Base-by-base conservation (phyloP, 2,797 vertebrate species). In the Sandelia bainsii region DNA sequence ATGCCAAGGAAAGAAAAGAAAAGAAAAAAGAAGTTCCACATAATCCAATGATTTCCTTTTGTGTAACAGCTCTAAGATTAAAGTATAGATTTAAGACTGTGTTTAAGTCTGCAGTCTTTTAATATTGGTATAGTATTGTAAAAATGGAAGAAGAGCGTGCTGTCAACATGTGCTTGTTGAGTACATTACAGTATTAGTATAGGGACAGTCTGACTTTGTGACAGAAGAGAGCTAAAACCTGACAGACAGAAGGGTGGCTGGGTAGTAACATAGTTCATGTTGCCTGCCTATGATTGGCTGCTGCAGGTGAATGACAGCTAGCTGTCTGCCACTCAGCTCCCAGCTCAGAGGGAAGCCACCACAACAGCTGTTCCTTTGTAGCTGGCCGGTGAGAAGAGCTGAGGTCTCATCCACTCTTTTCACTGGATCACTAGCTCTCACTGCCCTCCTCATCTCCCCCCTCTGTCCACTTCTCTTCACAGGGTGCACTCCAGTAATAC, bases 351-450 rank as follows among this genome's bases (percentile, higher is more conserved):
- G 68, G 76, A 53, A 37, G 53, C 72, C 71, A 61, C 67, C 54
- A 69, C 44, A 72, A 87, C 89, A 89, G 85, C 84, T 89, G 82
- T 80, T 84, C 67, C 83, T 88, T 82, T 90, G 77, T 74, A 72
- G 75, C 74, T 42, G 60, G 44, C 56, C 20, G 7, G 40, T 23
- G 56, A 73, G 63, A 80, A 69, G 84, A 79, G 74, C 80, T 85
- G 59, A 84, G 67, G 68, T 60, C 59, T 46, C 62, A 68, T 77
- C 68, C 76, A 58, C 44, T 68, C 72, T 67, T 20, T 78, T 74
- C n/a, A 61, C 60, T 53, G 23, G 53, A 40, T 62, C 62, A 49
- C 51, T 40, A 6, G 49, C 78, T 48, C 61, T 20, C 44, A 20
- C 56, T 64, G 23, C 42, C 58, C 23, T 64, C 59, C 67, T 81